A percentile compares a stretch with the other conserved stretches of the same genome.
Conservation (phyloP, 2,888 invertebrate species). For the Cepaea hortensis region DNA sequence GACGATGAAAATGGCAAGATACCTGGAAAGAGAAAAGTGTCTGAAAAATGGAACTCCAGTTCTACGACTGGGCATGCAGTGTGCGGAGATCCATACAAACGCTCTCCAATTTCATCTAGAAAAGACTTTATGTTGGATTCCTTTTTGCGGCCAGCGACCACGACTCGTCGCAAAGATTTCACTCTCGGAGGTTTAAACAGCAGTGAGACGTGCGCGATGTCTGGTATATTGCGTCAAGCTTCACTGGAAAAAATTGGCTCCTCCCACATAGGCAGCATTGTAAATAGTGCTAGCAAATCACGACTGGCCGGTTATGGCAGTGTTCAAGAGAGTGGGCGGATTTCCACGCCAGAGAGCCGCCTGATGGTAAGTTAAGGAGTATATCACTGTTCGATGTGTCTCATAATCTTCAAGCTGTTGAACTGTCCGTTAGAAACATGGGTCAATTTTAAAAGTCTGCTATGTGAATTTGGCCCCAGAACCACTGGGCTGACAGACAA, state of each 20-base stretch:
- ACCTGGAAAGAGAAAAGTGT: constrained; percentile 43
- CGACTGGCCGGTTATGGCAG: constrained; percentile 67
- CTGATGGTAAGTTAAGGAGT: constrained; percentile 57
- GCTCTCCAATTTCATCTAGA: constrained; percentile 52
- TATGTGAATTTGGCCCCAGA: no score
- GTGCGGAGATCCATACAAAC: constrained; percentile 37
- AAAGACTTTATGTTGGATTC: constrained; percentile 55
- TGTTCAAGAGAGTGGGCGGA: constrained; percentile 65
- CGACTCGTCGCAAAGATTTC: constrained; percentile 69
- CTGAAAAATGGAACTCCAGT: constrained; percentile 31
- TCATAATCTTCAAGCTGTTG: not conserved
- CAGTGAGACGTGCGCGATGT: constrained; percentile 73
- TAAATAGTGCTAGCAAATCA: constrained; percentile 72
- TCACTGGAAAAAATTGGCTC: constrained; percentile 73
- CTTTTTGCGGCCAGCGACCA: constrained; percentile 62
- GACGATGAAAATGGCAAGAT: constrained; percentile 34
- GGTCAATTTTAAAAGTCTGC: no score
- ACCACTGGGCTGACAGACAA: no score
- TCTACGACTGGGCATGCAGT: not conserved
- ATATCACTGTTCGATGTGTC: not conserved
- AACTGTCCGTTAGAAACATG: no score
- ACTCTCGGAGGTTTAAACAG: constrained; percentile 73
- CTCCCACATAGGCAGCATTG: constrained; percentile 70
- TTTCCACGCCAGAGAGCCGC: constrained; percentile 70
- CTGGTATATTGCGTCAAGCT: constrained; percentile 73